These are phyloP conservation scores for Archivesica marissinica DNA, from an alignment of 1,140 invertebrate genomes.

Conservation along the genomic window DNA sequence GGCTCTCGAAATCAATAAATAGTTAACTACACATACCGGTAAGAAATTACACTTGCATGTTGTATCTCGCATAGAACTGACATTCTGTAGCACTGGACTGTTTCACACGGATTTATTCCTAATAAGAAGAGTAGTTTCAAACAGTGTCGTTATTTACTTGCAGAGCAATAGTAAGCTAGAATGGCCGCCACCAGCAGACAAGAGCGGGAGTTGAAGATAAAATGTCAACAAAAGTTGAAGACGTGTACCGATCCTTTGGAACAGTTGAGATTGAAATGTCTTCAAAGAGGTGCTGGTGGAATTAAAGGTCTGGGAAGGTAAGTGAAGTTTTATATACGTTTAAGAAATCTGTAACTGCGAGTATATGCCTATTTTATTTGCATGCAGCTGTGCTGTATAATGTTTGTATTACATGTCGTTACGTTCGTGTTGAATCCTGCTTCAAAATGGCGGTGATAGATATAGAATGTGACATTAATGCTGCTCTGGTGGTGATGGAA, in stretches of 20 bases:
- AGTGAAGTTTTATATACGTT: constrained; percentile 61
- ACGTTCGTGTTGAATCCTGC: not conserved
- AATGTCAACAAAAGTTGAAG: constrained; percentile 86
- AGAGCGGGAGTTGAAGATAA: constrained; percentile 92
- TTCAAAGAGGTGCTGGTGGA: constrained; percentile 93
- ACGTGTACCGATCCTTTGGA: constrained; percentile 91
- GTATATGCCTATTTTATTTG: not conserved
- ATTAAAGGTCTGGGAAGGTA: constrained; percentile 95
- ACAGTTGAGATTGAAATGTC: constrained; percentile 92
- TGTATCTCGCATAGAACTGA: not conserved
- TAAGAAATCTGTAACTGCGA: not conserved
- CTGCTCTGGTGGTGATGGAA: no score
- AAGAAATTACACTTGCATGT: not conserved
- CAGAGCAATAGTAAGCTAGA: constrained; percentile 44
- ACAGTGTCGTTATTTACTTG: not conserved
- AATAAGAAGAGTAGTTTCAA: not conserved
- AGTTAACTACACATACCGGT: constrained; percentile 9
- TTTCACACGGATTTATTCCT: not conserved
- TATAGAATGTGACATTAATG: no score
- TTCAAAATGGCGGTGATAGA: no score
- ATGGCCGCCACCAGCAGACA: constrained; percentile 81
- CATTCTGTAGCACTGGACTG: not conserved
- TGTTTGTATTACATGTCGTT: not conserved
- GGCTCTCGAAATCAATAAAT: constrained; percentile 45
- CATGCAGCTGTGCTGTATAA: not conserved